Conservation (phyloP, 2,797 vertebrate species). For the Staurois parvus region DNA sequence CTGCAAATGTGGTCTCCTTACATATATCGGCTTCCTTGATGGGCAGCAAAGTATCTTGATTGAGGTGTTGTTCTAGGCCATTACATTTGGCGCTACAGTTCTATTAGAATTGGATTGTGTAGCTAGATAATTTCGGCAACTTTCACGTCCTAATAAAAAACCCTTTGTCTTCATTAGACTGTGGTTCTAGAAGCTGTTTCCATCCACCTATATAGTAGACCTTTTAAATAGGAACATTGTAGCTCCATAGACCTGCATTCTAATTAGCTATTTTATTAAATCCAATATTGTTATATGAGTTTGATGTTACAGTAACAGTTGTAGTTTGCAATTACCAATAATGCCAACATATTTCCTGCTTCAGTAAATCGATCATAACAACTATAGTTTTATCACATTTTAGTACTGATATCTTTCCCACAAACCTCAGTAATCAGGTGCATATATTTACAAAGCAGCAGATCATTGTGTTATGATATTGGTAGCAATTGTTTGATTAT, state of each 20-base stretch:
- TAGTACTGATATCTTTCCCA: background rate
- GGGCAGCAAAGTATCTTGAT: constrained; percentile 42
- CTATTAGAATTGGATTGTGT: constrained; percentile 41
- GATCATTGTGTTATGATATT: constrained; percentile 10
- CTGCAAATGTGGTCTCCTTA: constrained; percentile 21
- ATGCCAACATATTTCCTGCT: background rate
- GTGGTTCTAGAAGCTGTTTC: constrained; percentile 1
- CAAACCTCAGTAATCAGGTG: constrained; percentile 5
- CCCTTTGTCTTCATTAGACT: constrained; percentile 49
- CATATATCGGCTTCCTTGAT: constrained; percentile 16
- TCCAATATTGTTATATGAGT: background rate
- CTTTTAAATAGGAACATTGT: background rate
- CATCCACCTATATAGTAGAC: background rate
- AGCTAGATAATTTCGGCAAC: constrained; percentile 44
- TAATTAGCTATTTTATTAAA: background rate
- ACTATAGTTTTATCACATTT: background rate
- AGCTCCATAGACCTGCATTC: background rate
- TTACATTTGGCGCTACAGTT: constrained; percentile 39
- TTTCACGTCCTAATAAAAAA: constrained; percentile 46
- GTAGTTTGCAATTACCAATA: background rate
- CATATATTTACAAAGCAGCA: background rate
- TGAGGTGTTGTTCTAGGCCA: constrained; percentile 35
- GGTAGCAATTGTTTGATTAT: constrained; percentile 2
- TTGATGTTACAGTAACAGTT: background rate
- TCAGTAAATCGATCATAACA: background rate